Conservation (phyloP, 2,797 vertebrate species). For the Tokudaia tokunoshimensis region DNA sequence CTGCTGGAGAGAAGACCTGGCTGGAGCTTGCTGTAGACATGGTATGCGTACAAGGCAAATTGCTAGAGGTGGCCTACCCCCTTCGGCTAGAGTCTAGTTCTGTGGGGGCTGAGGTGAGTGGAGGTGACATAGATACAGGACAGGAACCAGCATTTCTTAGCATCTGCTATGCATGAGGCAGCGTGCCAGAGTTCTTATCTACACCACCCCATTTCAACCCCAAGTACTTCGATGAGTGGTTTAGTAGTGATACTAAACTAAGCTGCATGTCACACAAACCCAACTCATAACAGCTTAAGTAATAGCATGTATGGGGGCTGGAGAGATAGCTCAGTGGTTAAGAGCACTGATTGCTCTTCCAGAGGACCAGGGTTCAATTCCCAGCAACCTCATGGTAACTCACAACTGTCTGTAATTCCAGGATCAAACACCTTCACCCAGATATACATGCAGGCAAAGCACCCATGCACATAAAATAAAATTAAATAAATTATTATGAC, state of each 20-base stretch:
- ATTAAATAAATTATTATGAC: not conserved
- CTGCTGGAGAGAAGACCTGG: not conserved
- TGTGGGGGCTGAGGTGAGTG: not conserved
- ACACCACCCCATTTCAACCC: not conserved
- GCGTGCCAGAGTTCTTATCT: accelerated
- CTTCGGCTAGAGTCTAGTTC: not conserved
- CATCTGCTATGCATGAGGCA: not conserved
- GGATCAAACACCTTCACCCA: not conserved
- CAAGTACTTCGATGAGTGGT: not conserved
- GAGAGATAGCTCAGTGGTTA: not conserved
- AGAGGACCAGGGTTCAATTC: not conserved
- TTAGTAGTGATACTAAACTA: not conserved
- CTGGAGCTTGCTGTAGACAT: not conserved
- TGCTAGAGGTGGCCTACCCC: not conserved
- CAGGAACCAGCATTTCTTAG: not conserved
- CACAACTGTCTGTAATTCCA: not conserved
- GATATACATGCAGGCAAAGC: not conserved
- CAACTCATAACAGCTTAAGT: not conserved
- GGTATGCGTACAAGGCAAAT: not conserved
- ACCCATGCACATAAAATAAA: not conserved
- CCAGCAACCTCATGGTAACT: not conserved
- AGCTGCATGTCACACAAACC: not conserved
- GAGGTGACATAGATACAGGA: not conserved
- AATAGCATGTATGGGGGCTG: not conserved
- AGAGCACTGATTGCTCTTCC: not conserved